Base-by-base conservation (phyloP, 2,113 vertebrate species). In the Ceyx cyanopectus region DNA sequence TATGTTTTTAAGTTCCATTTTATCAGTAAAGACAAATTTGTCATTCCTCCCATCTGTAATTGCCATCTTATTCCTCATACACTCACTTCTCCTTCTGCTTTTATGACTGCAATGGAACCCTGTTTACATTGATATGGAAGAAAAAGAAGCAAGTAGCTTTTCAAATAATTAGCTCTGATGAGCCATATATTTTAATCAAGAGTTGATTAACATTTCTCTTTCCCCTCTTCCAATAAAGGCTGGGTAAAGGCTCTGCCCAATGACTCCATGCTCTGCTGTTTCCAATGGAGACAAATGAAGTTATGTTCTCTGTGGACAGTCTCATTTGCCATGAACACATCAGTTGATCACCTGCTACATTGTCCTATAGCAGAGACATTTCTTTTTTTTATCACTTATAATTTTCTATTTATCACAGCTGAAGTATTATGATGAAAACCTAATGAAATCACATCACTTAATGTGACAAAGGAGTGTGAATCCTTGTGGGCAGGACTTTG, bases 201-300 rank as follows among this genome's bases (percentile, higher is more conserved):
- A 48, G 43, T 48, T 63, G 29, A 89, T 91, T 84, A 86, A 82
- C n/a, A 82, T 79, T 91, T 68, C 46, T 70, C 48, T 46, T 13
- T 3, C 29, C 37, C 14, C 37, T 32, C 21, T 77, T 91, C 34
- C 54, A 87, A 34, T 61, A 80, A 78, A 87, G 67, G 63, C 53
- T 77, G 45, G 40, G n/a, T 86, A 73, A 81, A 91, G 15, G 34
- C 85, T 89, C 77, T 80, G 67, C 32, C 68, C 60, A 78, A 50
- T 3, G 7, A 58, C 57, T 92, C 58, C 70, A 75, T 41, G 45
- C 50, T 48, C 60, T 79, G 18, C 89, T 80, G 18, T 83, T 78
- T 95, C 91, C 96, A 94, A 91, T 94, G 95, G 94, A 87, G 56
- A 74, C n/a, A 46, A 29, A 83, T 87, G 61, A 79, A 74, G 27